Conservation (phyloP, 2,888 invertebrate species). For the Baccha elongata region DNA sequence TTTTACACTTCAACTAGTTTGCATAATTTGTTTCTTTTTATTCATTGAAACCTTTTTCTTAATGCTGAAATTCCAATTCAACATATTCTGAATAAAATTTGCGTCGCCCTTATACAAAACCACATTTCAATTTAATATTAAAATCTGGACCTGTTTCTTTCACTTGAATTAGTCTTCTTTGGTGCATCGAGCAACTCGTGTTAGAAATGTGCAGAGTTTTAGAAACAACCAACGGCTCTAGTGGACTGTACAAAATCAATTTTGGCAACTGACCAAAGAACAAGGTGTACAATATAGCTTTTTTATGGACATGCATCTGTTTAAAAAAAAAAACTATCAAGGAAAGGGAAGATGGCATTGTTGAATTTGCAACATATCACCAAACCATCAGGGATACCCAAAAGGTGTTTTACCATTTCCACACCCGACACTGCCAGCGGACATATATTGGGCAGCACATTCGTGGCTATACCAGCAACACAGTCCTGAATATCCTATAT, state of each 20-base stretch:
- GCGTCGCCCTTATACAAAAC: too few relatives aligned
- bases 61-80: too few relatives aligned
- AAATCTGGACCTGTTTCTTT: background rate
- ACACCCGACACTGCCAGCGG: slow-evolving; percentile 28
- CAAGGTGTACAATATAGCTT: slow-evolving; percentile 51
- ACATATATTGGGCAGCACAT: slow-evolving; percentile 23
- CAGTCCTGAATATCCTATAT: slow-evolving; percentile 60
- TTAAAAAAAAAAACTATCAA: slow-evolving; percentile 8
- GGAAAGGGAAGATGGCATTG: slow-evolving; percentile 35
- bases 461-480: slow-evolving; percentile 41
- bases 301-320: slow-evolving; percentile 21
- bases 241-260: slow-evolving; percentile 75
- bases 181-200: slow-evolving; percentile 48
- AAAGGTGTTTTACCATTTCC: slow-evolving; percentile 47
- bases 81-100: too few relatives aligned
- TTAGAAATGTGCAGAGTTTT: slow-evolving; percentile 10
- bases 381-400: slow-evolving; percentile 28
- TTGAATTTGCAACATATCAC: slow-evolving; percentile 69
- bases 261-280: slow-evolving; percentile 77
- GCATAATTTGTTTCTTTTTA: too few relatives aligned
- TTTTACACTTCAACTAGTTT: too few relatives aligned
- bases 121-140: too few relatives aligned
- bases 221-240: slow-evolving; percentile 24
- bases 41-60: too few relatives aligned
- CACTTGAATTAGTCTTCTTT: slow-evolving; percentile 3